Evolutionary conservation across 1,140 invertebrate species (phyloP).

Genomic region (Macrotrachela quadricornifera): DNA sequence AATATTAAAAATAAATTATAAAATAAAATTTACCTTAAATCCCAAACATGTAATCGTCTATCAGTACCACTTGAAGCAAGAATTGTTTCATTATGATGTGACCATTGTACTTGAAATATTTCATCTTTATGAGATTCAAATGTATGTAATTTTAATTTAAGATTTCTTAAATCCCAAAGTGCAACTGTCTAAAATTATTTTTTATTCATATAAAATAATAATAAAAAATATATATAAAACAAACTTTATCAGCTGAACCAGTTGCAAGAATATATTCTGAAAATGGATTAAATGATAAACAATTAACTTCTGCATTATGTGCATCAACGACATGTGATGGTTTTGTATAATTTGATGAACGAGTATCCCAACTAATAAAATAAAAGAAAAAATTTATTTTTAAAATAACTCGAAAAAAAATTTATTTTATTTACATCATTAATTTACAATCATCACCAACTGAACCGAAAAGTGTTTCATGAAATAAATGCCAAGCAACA

Average conservation of each 20-base stretch:
- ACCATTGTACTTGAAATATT: neutral
- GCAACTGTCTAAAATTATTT: constrained; percentile 43
- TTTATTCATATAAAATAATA: too few species aligned
- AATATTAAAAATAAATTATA: neutral
- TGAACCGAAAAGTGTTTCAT: constrained; percentile 3
- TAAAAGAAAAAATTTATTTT: neutral
- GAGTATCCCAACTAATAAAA: neutral
- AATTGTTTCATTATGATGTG: constrained; percentile 7
- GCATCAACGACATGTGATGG: constrained; percentile 75
- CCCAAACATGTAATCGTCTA: constrained; percentile 7
- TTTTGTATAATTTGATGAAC: neutral
- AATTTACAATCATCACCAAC: constrained; percentile 7
- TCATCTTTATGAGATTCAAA: neutral
- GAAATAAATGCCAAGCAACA: constrained; percentile 5
- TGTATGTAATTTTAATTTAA: constrained; percentile 22
- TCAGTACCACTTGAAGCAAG: constrained; percentile 2
- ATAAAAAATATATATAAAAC: neutral
- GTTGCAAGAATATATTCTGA: neutral
- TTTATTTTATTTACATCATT: neutral
- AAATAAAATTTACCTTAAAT: constrained; percentile 2
- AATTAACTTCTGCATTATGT: constrained; percentile 49
- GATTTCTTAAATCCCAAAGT: constrained; percentile 86
- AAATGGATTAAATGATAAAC: neutral
- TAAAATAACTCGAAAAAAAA: neutral
- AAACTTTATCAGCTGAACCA: neutral